Percentiles rank a stretch among this genome's conserved stretches.
phyloP scores from a whole-genome alignment of 2,797 vertebrate genomes.

The Caiman crocodilus region DNA sequence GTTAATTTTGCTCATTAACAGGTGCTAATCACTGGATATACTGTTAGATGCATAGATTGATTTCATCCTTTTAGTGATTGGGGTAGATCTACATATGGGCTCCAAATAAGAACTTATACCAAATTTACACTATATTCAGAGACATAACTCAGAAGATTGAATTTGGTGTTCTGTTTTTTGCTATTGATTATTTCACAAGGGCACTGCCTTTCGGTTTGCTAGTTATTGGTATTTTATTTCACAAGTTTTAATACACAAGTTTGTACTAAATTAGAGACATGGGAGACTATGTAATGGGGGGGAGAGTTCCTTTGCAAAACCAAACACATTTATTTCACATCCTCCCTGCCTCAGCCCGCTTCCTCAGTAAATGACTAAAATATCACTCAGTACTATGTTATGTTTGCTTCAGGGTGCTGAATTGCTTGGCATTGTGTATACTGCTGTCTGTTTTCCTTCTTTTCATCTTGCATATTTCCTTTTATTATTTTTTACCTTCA shows the following conservation, averaged over 20 bases:
- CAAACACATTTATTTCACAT: not conserved
- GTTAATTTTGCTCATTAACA: not conserved
- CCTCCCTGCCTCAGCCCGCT: not conserved
- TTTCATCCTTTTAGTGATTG: not conserved
- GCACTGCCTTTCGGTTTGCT: not conserved
- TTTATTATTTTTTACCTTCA: constrained; percentile 40
- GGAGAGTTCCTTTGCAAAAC: not conserved
- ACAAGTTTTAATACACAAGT: not conserved
- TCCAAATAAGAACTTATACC: not conserved
- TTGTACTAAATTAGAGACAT: not conserved
- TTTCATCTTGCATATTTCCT: not conserved
- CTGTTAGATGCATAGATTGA: not conserved
- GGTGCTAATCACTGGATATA: not conserved
- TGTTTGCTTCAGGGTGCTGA: constrained; percentile 33
- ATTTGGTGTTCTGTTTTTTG: not conserved
- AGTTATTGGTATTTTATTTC: not conserved
- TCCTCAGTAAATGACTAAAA: constrained; percentile 29
- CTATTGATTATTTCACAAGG: not conserved
- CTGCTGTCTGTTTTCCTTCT: not conserved
- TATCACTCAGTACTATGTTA: constrained; percentile 36
- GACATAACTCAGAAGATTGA: not conserved
- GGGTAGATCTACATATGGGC: too few species aligned
- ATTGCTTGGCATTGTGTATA: constrained; percentile 18
- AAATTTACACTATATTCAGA: not conserved
- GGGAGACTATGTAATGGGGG: not conserved